Conservation (phyloP, 2,888 invertebrate species). For the Mongoloraphidia duomilia region DNA sequence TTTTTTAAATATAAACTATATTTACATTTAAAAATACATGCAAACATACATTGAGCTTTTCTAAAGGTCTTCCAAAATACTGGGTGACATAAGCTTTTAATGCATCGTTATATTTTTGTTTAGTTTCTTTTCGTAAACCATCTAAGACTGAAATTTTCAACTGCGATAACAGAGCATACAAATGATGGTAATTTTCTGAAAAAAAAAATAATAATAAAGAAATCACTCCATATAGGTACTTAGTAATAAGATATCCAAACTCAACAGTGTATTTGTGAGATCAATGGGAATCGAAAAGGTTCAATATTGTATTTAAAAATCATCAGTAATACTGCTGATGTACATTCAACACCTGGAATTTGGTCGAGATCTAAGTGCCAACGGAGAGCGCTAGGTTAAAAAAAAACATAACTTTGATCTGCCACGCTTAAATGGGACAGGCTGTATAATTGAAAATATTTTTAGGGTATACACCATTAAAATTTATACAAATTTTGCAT, state of each 20-base stretch:
- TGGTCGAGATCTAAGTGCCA: too few species aligned
- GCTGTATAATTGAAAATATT: too few species aligned
- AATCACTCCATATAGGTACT: neutral
- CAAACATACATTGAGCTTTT: constrained; percentile 70
- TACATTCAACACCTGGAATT: too few species aligned
- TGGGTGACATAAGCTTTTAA: constrained; percentile 82
- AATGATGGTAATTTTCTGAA: constrained; percentile 87
- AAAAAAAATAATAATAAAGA: constrained; percentile 16
- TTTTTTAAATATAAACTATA: constrained; percentile 1
- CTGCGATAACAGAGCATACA: constrained; percentile 73
- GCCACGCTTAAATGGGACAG: too few species aligned
- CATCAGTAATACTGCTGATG: too few species aligned
- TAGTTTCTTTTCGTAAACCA: constrained; percentile 75
- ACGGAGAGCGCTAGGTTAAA: too few species aligned
- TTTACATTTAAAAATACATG: neutral
- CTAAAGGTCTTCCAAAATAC: constrained; percentile 86
- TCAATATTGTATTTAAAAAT: too few species aligned
- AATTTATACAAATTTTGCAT: too few species aligned
- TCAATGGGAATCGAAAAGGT: neutral
- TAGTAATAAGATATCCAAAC: neutral
- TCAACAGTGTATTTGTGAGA: constrained; percentile 4
- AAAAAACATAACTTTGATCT: too few species aligned
- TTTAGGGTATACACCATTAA: too few species aligned
- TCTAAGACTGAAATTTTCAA: constrained; percentile 85
- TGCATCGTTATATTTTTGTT: constrained; percentile 78